Evolutionary conservation across 1,140 invertebrate genomes (phyloP).

Genomic region (Micrasema minimum): DNA sequence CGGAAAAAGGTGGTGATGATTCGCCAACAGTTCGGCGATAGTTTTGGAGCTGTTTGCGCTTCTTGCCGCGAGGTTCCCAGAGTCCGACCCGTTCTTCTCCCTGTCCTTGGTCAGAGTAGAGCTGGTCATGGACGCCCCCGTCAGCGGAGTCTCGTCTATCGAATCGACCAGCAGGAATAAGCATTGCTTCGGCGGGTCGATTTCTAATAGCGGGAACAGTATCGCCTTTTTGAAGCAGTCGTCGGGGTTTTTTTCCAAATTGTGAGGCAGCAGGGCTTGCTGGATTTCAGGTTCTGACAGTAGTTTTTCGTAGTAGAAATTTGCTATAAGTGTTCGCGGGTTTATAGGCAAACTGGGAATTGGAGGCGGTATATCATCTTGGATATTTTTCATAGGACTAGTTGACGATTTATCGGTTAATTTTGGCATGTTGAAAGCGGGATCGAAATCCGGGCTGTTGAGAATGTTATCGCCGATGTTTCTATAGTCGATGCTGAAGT

Average conservation of each 20-base stretch:
- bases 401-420: conserved; percentile 10
- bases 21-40: conserved; percentile 87
- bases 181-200: conserved; percentile 83
- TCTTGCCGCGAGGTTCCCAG: conserved; percentile 57
- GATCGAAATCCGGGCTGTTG: conserved; percentile 49
- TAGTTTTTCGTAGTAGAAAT: conserved; percentile 85
- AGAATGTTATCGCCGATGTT: conserved; percentile 40
- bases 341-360: conserved; percentile 72
- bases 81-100: conserved; percentile 55
- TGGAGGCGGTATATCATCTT: conserved; percentile 64
- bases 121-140: conserved; percentile 51
- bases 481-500: conserved; percentile 40
- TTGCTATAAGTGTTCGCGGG: conserved; percentile 74
- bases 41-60: conserved; percentile 70
- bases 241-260: conserved; percentile 85
- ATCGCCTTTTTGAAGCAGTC: conserved; percentile 90
- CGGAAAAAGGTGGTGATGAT: conserved; percentile 92
- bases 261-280: conserved; percentile 75
- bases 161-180: conserved; percentile 91
- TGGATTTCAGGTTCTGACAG: conserved; percentile 81
- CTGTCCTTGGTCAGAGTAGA: conserved; percentile 61
- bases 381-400: conserved; percentile 22
- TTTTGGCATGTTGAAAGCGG: conserved; percentile 31
- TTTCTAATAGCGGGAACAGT: conserved; percentile 86
- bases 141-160: conserved; percentile 81